Percentiles rank a stretch among this genome's conserved stretches.
These are phyloP conservation scores for Leucoma salicis DNA, from an alignment of 2,888 invertebrate species.

Conservation along the genomic window DNA sequence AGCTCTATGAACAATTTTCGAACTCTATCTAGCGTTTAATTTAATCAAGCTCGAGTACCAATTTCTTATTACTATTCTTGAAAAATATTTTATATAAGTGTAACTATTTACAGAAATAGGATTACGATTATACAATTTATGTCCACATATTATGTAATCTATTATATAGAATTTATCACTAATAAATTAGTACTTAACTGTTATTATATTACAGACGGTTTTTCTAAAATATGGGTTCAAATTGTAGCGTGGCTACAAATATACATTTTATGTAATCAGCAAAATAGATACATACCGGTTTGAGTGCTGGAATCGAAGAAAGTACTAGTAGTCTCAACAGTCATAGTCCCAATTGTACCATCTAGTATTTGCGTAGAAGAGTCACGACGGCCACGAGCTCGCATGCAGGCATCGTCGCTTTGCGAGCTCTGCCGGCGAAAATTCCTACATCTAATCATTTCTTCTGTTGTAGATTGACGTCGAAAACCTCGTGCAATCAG, in stretches of 20 bases:
- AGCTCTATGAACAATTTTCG: conserved; percentile 38
- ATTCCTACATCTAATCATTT: conserved; percentile 95
- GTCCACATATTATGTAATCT: too few relatives aligned
- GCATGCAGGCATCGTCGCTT: conserved; percentile 89
- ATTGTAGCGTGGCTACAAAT: too few relatives aligned
- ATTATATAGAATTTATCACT: too few relatives aligned
- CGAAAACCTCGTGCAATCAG: conserved; percentile 94
- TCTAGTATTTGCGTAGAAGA: conserved; percentile 95
- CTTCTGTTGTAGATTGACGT: conserved; percentile 94
- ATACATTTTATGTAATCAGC: too few relatives aligned
- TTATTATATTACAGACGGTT: too few relatives aligned
- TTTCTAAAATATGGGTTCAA: too few relatives aligned
- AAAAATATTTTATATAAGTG: too few relatives aligned
- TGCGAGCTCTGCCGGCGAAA: conserved; percentile 95
- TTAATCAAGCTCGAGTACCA: conserved; percentile 18
- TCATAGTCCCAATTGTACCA: conserved; percentile 95
- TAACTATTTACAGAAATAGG: too few relatives aligned
- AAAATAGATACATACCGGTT: conserved; percentile 86
- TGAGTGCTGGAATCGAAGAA: conserved; percentile 96
- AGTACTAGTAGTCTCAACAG: conserved; percentile 95
- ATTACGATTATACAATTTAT: too few relatives aligned
- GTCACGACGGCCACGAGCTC: conserved; percentile 88
- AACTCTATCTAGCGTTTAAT: conserved; percentile 19
- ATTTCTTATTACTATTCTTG: background rate
- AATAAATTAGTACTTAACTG: too few relatives aligned